These are phyloP conservation scores for Erithacus rubecula DNA, from an alignment of 2,797 vertebrate species.

Conservation along the genomic window DNA sequence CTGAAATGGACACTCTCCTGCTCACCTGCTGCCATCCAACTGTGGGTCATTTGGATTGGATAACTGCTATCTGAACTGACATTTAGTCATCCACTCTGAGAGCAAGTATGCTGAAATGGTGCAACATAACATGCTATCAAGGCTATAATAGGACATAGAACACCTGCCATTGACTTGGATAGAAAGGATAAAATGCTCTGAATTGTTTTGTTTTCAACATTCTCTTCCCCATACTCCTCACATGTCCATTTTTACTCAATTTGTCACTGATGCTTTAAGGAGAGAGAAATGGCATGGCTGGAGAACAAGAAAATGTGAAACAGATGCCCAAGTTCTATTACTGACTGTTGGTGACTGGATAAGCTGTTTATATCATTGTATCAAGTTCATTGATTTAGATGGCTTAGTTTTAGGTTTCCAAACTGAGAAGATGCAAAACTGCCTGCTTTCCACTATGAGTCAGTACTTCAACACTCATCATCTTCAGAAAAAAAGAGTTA, in stretches of 20 bases:
- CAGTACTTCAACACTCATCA: constrained; percentile 15
- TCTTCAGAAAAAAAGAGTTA: not conserved
- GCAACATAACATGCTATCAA: not conserved
- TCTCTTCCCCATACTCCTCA: not conserved
- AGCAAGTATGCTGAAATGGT: constrained; percentile 28
- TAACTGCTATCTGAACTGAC: constrained; percentile 9
- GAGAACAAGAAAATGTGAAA: constrained; percentile 29
- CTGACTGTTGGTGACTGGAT: not conserved
- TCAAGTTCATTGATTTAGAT: constrained; percentile 25
- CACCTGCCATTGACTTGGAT: constrained; percentile 56
- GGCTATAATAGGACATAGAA: constrained; percentile 44
- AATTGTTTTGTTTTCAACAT: constrained; percentile 63
- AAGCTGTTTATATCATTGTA: constrained; percentile 13
- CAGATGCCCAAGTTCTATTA: constrained; percentile 23
- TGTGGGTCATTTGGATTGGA: constrained; percentile 46
- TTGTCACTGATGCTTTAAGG: constrained; percentile 28
- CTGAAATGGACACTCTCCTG: not conserved
- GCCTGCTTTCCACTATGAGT: not conserved
- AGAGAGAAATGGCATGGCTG: not conserved
- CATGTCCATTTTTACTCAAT: not conserved
- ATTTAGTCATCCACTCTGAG: constrained; percentile 11
- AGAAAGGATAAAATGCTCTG: constrained; percentile 2
- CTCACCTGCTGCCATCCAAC: constrained; percentile 43
- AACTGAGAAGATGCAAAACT: not conserved
- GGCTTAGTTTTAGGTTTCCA: constrained; percentile 16